Base-by-base conservation (phyloP, 2,888 invertebrate genomes). In the Drepana falcataria region DNA sequence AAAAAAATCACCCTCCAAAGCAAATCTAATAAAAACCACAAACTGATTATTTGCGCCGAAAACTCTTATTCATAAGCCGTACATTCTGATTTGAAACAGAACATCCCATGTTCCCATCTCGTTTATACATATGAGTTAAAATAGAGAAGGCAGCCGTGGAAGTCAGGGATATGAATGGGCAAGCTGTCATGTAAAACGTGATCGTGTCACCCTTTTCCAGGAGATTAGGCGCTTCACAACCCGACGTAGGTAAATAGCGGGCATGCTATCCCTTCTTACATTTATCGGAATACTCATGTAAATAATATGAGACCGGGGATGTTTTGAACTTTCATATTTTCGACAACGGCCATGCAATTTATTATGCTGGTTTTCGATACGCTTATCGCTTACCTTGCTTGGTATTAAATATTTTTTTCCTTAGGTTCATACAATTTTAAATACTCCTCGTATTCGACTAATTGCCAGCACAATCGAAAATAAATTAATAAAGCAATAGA, bases 201-300 rank as follows among this genome's bases (percentile, higher is more conserved):
- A 57, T 64, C 64, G 60, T 60, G 58, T 60, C 75, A 80, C 85
- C 86, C 83, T 82, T 87, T 83, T 83, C 80, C 77, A 63, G 74
- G 70, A 87, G 85, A 87, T 88, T 86, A 86, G 83, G 73, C 81
- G 74, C 81, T 83, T 87, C 82, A 79, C 74, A 73, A 71, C 68
- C 72, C 63, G 66, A 71, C 67, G 69, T 64, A 77, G 76, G 79
- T 78, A 83, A 78, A 81, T 80, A 79, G 75, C 71, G 67, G 61
- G 61, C 48, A 51, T 64, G 59, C 64, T 64, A 71, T 71, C 77
- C 78, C 75, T 75, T 73, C 73, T 77, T 74, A 83, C 77, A 81
- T 81, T 82, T 83, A 83, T 83, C 74, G 76, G 71, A 75, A 83
- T 76, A 71, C 73, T 76, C 79, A 84, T 86, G 84, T 85, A 87